phyloP scores from a whole-genome alignment of 2,113 vertebrate genomes.

The Semicossyphus pulcher region DNA sequence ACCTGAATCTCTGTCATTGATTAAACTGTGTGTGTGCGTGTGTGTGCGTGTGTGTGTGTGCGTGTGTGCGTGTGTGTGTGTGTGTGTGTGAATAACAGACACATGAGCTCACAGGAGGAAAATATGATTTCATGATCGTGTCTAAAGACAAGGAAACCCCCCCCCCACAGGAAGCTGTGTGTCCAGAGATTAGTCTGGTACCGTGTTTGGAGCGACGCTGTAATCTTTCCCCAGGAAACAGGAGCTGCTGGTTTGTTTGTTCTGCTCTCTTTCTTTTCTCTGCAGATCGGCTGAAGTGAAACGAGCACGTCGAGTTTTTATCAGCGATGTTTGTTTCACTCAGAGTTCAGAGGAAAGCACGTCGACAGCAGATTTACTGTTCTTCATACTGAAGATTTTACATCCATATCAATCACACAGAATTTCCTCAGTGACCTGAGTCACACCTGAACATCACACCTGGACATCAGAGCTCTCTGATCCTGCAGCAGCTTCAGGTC shows the following conservation, averaged over 20 bases:
- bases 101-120: constrained; percentile 40
- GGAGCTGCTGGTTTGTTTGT: constrained; percentile 19
- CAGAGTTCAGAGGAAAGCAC: too few species aligned
- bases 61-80: constrained; percentile 1
- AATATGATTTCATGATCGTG: constrained; percentile 63
- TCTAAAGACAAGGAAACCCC: background rate
- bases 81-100: background rate
- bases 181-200: constrained; percentile 27
- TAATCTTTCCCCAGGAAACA: constrained; percentile 67
- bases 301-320: background rate
- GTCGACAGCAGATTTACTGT: too few species aligned
- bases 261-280: background rate
- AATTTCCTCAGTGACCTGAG: too few species aligned
- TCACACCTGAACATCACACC: too few species aligned
- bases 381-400: too few species aligned
- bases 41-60: background rate
- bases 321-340: background rate
- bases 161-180: constrained; percentile 19
- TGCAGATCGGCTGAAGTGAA: background rate
- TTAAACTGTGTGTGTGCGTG: background rate
- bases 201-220: constrained; percentile 11
- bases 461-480: too few species aligned
- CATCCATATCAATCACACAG: too few species aligned
- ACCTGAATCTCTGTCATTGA: background rate
- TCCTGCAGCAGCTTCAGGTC: background rate